Conservation (phyloP, 2,797 vertebrate species). For the Antrozous pallidus region DNA sequence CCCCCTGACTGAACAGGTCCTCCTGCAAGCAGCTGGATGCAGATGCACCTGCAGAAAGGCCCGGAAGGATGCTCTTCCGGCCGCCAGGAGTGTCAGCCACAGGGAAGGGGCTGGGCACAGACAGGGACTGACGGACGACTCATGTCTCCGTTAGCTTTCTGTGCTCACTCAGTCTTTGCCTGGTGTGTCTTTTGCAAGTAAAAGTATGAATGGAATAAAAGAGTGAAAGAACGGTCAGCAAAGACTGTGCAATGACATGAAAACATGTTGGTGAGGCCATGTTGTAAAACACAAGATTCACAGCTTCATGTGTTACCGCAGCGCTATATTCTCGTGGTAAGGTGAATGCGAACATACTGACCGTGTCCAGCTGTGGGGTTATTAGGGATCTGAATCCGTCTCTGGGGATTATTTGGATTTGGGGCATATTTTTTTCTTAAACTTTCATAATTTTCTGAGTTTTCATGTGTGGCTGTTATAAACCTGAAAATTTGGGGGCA, state of each 20-base stretch:
- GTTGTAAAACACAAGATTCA: not conserved
- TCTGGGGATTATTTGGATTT: not conserved
- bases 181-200: not conserved
- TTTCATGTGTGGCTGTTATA: not conserved
- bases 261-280: not conserved
- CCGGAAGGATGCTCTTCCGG: not conserved
- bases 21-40: not conserved
- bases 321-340: not conserved
- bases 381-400: not conserved
- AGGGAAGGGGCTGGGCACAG: not conserved
- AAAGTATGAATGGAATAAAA: not conserved
- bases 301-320: not conserved
- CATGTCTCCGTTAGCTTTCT: not conserved
- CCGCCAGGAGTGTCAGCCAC: fast-evolving
- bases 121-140: not conserved
- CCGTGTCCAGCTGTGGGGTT: not conserved
- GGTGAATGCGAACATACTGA: not conserved
- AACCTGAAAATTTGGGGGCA: not conserved
- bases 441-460: not conserved
- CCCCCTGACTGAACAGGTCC: not conserved
- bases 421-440: not conserved
- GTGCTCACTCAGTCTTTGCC: not conserved
- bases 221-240: not conserved
- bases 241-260: not conserved
- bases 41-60: not conserved